A percentile compares a stretch with the other conserved stretches of the same genome.
phyloP scores from a whole-genome alignment of 1,140 invertebrate genomes.

The Cydia pomonella region DNA sequence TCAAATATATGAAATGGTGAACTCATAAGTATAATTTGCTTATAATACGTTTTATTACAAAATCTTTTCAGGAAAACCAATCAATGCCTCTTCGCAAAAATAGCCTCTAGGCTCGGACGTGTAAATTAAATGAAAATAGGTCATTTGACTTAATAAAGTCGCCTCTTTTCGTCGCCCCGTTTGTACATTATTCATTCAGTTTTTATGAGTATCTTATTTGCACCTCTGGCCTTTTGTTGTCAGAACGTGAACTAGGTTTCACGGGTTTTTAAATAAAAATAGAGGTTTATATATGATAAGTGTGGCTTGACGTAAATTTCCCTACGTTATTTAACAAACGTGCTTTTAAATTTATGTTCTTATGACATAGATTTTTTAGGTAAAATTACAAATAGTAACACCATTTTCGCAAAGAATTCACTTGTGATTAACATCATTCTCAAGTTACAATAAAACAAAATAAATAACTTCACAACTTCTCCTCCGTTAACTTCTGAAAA shows the following conservation, averaged over 20 bases:
- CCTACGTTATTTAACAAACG: no score
- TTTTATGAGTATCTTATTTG: not conserved
- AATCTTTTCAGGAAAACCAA: not conserved
- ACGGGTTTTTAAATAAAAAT: not conserved
- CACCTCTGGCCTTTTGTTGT: constrained; percentile 1
- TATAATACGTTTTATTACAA: not conserved
- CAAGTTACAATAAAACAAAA: not conserved
- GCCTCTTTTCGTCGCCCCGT: not conserved
- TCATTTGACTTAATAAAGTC: constrained; percentile 11
- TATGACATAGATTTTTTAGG: not conserved
- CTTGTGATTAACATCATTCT: constrained; percentile 1
- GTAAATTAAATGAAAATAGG: constrained; percentile 11
- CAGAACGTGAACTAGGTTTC: not conserved
- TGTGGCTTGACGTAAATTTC: no score
- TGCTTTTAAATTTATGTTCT: no score
- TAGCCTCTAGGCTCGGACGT: not conserved
- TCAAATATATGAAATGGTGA: no score
- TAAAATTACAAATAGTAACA: not conserved
- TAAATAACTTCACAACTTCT: not conserved
- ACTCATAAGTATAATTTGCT: no score
- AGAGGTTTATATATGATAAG: no score
- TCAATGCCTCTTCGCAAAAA: not conserved
- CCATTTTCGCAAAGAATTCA: not conserved
- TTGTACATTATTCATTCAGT: not conserved
- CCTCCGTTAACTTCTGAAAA: not conserved